phyloP scores from a whole-genome alignment of 2,113 vertebrate genomes.

The Osmerus eperlanus region DNA sequence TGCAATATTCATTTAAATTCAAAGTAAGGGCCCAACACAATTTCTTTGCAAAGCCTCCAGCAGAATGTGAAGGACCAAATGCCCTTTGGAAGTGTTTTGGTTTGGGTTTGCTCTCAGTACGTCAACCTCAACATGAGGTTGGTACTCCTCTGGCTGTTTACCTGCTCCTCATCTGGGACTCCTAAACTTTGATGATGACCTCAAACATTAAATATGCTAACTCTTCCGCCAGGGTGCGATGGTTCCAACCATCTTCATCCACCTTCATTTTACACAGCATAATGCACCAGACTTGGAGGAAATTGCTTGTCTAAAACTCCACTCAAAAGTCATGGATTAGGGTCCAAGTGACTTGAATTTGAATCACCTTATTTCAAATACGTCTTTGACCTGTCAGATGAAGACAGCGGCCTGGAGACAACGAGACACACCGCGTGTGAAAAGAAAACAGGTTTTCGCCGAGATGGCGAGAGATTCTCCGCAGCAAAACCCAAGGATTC shows the following conservation, averaged over 20 bases:
- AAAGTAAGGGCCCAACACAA: slow-evolving; percentile 52
- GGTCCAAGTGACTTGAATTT: neutral
- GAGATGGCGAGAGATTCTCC: too few relatives aligned
- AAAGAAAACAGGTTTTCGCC: neutral
- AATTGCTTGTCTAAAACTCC: neutral
- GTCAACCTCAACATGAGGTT: slow-evolving; percentile 27
- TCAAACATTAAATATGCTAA: neutral
- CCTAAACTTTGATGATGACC: neutral
- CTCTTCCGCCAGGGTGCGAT: neutral
- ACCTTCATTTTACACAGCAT: slow-evolving; percentile 4
- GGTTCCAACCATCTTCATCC: neutral
- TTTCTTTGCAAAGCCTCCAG: slow-evolving; percentile 42
- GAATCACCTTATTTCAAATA: neutral
- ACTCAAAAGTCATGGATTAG: neutral
- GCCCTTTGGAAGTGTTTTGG: slow-evolving; percentile 35
- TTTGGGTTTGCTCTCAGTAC: slow-evolving; percentile 27
- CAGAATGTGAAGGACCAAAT: slow-evolving; percentile 48
- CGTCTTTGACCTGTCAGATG: neutral
- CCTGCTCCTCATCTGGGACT: neutral
- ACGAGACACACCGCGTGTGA: neutral
- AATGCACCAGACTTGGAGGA: neutral
- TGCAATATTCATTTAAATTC: slow-evolving; percentile 68
- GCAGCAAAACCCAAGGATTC: too few relatives aligned
- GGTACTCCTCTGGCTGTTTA: neutral
- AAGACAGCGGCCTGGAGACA: neutral